phyloP scores from a whole-genome alignment of 2,888 invertebrate species.

The Spisula solida region DNA sequence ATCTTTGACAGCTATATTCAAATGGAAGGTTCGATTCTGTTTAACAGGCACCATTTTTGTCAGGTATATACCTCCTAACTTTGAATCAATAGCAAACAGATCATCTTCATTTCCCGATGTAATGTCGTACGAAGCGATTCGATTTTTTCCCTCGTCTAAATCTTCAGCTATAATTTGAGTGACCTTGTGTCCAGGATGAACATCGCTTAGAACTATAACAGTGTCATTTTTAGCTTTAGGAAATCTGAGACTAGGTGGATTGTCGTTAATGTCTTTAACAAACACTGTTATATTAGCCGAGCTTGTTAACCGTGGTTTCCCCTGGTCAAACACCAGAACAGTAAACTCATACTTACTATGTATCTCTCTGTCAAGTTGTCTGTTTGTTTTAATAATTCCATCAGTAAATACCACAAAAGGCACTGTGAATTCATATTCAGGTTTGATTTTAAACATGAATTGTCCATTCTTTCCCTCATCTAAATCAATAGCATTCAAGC shows the following conservation, averaged over 20 bases:
- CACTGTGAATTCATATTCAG: constrained; percentile 60
- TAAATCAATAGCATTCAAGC: constrained; percentile 96
- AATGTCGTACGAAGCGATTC: constrained; percentile 69
- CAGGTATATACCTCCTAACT: constrained; percentile 73
- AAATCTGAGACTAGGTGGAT: constrained; percentile 80
- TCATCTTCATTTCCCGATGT: constrained; percentile 71
- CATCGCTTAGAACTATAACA: constrained; percentile 75
- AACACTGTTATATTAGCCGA: constrained; percentile 68
- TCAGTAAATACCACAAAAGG: constrained; percentile 74
- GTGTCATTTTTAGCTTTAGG: constrained; percentile 79
- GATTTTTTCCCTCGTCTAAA: constrained; percentile 70
- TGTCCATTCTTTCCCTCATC: constrained; percentile 96
- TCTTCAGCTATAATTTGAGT: constrained; percentile 73
- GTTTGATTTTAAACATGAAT: constrained; percentile 68
- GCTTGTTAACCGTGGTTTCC: constrained; percentile 67
- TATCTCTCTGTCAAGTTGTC: constrained; percentile 70
- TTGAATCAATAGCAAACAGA: constrained; percentile 71
- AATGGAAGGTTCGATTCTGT: constrained; percentile 67
- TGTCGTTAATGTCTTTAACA: constrained; percentile 84
- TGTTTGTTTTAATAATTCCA: constrained; percentile 74
- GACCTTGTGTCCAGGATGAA: constrained; percentile 70
- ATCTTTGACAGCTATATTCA: constrained; percentile 77
- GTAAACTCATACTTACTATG: constrained; percentile 70
- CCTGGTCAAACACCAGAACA: constrained; percentile 72
- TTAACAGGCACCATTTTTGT: constrained; percentile 55